Base-by-base conservation (phyloP, 2,113 vertebrate species). In the Lycocorax pyrrhopterus region DNA sequence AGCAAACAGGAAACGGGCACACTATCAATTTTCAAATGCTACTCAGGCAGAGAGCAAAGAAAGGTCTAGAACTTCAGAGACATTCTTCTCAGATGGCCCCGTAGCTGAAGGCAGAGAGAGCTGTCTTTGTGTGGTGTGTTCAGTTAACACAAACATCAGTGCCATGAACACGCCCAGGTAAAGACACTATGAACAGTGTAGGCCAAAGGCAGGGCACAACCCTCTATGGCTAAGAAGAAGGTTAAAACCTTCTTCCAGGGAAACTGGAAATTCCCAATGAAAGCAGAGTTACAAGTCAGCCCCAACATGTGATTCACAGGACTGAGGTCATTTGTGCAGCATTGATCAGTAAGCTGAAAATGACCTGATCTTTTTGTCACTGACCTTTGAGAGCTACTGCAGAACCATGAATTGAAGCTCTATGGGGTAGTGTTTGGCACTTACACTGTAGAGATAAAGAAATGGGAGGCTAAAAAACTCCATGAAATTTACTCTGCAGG, bases 401-500 rank as follows among this genome's bases (percentile, higher is more conserved):
- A 96, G 63, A 87, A 80, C 72, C 64, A 71, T 26, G 81, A 93
- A 95, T 86, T 96, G 93, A 94, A 94, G 37, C 68, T 75, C 52
- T 81, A 52, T 82, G 87, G 81, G 74, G 56, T 73, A 66, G 19
- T 55, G 69, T 87, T 93, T 91, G 81, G 62, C 84, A 82, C 80
- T 91, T 89, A 79, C 44, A 49, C 63, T 37, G 32, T 84, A 88
- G 59, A 49, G 90, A 89, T 85, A 94, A 94, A 93, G 86, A 92
- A 93, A 96, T 91, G 64, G 59, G 23, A 92, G 52, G 58, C 37
- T 92, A 91, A 91, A 96, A 84, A 82, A 10, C 80, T 74, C 93
- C 87, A 66, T 86, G 93, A 95, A 95, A 94, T 96, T 83, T 96
- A 86, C 92, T 83, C 89, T 93, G 80, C 73, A 87, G 84, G 84